phyloP scores from a whole-genome alignment of 2,113 vertebrate species.

The Agapornis roseicollis region DNA sequence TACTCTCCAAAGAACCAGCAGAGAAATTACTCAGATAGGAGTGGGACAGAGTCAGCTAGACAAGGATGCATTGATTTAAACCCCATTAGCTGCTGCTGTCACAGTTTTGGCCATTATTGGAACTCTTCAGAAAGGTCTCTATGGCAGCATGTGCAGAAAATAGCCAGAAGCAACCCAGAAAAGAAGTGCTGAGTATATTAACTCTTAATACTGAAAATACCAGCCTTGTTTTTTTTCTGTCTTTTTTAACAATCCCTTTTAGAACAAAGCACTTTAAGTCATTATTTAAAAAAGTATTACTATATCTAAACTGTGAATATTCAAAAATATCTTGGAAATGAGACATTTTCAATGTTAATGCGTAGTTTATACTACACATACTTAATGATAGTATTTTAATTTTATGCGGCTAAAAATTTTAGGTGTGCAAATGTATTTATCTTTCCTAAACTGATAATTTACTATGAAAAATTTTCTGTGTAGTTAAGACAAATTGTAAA shows the following conservation, averaged over 20 bases:
- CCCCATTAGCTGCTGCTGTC: fast-evolving
- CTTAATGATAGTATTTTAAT: neutral
- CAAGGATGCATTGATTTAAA: neutral
- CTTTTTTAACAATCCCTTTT: neutral
- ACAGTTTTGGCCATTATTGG: neutral
- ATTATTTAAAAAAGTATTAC: neutral
- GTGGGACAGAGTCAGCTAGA: neutral
- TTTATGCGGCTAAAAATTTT: neutral
- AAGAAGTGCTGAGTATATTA: neutral
- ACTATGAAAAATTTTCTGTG: neutral
- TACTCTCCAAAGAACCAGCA: neutral
- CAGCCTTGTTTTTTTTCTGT: neutral
- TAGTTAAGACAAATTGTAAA: neutral
- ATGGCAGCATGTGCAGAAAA: neutral
- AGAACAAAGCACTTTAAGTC: neutral
- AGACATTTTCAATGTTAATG: neutral
- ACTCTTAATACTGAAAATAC: neutral
- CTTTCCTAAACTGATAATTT: neutral
- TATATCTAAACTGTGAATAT: neutral
- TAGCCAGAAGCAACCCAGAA: neutral
- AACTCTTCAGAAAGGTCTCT: neutral
- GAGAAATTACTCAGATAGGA: neutral
- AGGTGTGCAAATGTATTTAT: neutral
- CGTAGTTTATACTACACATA: neutral
- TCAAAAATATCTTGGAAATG: neutral